These are phyloP conservation scores for Drosophila busckii DNA, from an alignment of 1,140 invertebrate genomes.

Conservation along the genomic window DNA sequence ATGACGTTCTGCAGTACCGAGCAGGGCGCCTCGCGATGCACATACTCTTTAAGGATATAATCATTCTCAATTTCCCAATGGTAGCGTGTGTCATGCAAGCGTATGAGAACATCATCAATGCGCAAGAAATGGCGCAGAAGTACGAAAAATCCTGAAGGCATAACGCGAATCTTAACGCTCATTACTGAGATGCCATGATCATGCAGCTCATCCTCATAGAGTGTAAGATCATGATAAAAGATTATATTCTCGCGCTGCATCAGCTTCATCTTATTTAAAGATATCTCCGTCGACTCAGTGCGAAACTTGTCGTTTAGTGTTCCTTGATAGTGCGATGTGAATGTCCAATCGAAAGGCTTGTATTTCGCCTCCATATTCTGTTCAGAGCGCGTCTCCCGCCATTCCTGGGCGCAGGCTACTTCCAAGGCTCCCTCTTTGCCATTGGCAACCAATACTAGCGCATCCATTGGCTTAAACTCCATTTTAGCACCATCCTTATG, in stretches of 20 bases:
- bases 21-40: conserved; percentile 85
- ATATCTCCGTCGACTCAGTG: conserved; percentile 84
- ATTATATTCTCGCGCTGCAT: conserved; percentile 94
- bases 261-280: conserved; percentile 94
- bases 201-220: conserved; percentile 99
- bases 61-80: conserved; percentile 90
- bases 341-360: conserved; percentile 99
- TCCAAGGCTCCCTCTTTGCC: conserved; percentile 87
- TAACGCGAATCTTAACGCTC: conserved; percentile 97
- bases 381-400: conserved; percentile 85
- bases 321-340: conserved; percentile 95
- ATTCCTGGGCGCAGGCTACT: conserved; percentile 92
- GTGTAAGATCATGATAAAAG: conserved; percentile 95
- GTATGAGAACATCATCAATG: conserved; percentile 94
- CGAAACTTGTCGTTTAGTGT: conserved; percentile 84
- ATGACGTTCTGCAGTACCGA: conserved; percentile 13
- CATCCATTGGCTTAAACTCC: conserved; percentile 94
- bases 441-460: conserved; percentile 89
- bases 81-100: conserved; percentile 94
- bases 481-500: conserved; percentile 87
- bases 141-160: conserved; percentile 96
- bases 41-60: conserved; percentile 89
- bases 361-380: conserved; percentile 85
- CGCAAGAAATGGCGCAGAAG: conserved; percentile 94
- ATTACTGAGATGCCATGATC: conserved; percentile 96